phyloP scores from a whole-genome alignment of 2,888 invertebrate genomes.

The Nephrotoma flavescens region DNA sequence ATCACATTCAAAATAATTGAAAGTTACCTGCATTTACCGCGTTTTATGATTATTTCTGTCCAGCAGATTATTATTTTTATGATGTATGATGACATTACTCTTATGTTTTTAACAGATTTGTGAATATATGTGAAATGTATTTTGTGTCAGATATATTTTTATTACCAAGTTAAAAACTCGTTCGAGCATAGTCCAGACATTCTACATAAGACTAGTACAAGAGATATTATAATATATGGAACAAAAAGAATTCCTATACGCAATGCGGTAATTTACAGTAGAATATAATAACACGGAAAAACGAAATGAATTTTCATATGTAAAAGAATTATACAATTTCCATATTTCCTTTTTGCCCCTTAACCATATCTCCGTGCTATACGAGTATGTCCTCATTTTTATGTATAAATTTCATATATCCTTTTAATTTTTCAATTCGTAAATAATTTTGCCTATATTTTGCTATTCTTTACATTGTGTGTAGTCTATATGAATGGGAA shows the following conservation, averaged over 20 bases:
- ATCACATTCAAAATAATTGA: background rate
- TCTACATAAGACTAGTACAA: background rate
- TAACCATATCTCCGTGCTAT: background rate
- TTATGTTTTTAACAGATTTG: too few relatives aligned
- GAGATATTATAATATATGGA: background rate
- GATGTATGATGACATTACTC: background rate
- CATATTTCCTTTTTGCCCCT: background rate
- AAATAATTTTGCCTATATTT: background rate
- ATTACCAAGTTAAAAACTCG: too few relatives aligned
- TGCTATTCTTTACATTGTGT: background rate
- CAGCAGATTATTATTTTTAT: background rate
- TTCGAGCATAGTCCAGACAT: background rate
- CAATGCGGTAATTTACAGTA: background rate
- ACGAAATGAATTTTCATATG: background rate
- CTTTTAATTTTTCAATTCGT: background rate
- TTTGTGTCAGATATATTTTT: too few relatives aligned
- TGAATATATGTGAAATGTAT: too few relatives aligned
- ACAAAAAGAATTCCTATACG: background rate
- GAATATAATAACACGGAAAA: background rate
- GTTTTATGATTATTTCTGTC: background rate
- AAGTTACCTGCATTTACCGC: background rate
- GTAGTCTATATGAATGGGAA: background rate
- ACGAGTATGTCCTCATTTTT: background rate
- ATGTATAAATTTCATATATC: background rate
- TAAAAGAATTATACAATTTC: background rate